Base-by-base conservation (phyloP, 2,113 vertebrate species). In the Sclerurus mexicanus region DNA sequence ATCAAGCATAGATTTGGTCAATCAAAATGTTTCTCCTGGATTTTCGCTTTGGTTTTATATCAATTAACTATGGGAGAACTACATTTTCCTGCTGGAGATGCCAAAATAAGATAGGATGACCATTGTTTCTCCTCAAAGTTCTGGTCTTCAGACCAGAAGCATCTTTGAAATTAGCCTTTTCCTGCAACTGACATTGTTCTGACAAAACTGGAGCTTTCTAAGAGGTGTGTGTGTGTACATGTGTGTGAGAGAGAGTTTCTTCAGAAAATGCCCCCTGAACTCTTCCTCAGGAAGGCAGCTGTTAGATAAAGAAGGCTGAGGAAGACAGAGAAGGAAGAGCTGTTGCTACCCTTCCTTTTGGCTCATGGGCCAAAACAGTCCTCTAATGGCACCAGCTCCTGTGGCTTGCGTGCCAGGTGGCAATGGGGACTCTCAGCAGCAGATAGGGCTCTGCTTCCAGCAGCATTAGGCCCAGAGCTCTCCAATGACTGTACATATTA, bases 381-480 rank as follows among this genome's bases (percentile, higher is more conserved):
- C 49, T 59, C 33, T 62, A 31, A 30, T 4, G 31, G 50, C 72
- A 75, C 20, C 68, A 72, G n/a, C 31, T 82, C 60, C 42, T 27
- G 8, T 3, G 40, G 24, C 64, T 37, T 47, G 8, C 9, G 4
- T 6, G 42, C 37, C 1, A 7, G 20, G n/a, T 6, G 7, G 31
- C 2, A 4, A 16, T 10, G 40, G 40, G 49, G 74, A 46, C 55
- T 44, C 69, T 68, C 10, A 71, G 72, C 55, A 76, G 74, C 85
- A 86, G 94, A 62, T 60, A 92, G 35, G 47, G 2, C 6, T 89
- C 86, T 96, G 80, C 35, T 74, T 55, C 85, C 56, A 66, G n/a
- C 74, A 89, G 74, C 47, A 12, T 47, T 31, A 52, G 60, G 16
- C 31, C 31, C 35, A 67, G 72, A 82, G 42, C 46, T 92, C 79